phyloP scores from a whole-genome alignment of 1,140 invertebrate species.

The Zaprionus davidi region DNA sequence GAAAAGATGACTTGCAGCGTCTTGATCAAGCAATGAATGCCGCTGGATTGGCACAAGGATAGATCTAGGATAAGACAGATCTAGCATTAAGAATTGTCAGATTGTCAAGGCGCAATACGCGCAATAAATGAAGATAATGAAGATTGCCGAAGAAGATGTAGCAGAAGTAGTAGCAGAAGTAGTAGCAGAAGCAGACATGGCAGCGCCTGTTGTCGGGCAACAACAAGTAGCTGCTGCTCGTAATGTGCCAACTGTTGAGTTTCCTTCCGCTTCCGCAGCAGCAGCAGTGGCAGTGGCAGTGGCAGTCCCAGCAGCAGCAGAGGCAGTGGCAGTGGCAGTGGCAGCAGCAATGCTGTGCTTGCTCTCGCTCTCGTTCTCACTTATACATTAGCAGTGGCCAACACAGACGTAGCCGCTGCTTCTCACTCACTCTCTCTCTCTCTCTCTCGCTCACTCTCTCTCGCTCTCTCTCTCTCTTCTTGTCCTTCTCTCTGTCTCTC shows the following conservation, averaged over 20 bases:
- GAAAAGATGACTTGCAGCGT: neutral
- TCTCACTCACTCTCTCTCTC: slow-evolving; percentile 11
- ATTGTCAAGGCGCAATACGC: neutral
- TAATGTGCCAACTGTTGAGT: slow-evolving; percentile 81
- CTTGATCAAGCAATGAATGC: slow-evolving; percentile 33
- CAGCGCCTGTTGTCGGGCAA: slow-evolving; percentile 26
- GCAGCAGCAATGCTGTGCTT: neutral
- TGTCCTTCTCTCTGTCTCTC: neutral
- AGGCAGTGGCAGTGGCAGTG: neutral
- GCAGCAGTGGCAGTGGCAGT: neutral
- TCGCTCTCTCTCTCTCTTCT: slow-evolving; percentile 12
- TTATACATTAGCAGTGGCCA: neutral
- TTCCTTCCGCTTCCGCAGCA: slow-evolving; percentile 70
- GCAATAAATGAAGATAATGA: slow-evolving; percentile 2
- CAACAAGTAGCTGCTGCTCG: slow-evolving; percentile 54
- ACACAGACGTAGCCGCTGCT: neutral
- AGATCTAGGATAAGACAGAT: neutral
- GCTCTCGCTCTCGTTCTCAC: neutral
- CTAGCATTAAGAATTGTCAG: neutral
- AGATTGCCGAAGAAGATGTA: neutral
- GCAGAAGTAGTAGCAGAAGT: no score
- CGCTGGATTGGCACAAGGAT: neutral
- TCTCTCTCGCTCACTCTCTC: neutral
- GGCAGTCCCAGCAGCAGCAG: no score
- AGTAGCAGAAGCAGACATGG: neutral